phyloP scores from a whole-genome alignment of 1,140 invertebrate species.

The Gonioctena quinquepunctata region DNA sequence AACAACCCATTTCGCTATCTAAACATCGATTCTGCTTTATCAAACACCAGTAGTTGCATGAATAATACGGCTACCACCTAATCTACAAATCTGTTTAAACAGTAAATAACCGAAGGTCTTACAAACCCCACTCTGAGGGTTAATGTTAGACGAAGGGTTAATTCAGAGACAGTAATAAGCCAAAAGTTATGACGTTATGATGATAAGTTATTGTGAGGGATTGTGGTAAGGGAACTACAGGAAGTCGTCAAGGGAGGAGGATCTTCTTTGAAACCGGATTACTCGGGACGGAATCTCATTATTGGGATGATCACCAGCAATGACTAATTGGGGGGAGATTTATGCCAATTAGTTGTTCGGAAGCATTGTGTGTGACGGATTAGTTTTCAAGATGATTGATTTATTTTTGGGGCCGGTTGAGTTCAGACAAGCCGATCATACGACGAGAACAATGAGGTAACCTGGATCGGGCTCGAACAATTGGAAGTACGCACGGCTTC shows the following conservation, averaged over 20 bases:
- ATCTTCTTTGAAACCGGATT: constrained; percentile 15
- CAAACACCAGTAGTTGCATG: neutral
- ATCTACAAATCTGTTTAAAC: constrained; percentile 8
- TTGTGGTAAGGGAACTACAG: neutral
- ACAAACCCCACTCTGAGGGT: neutral
- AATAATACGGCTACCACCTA: neutral
- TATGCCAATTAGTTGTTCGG: constrained; percentile 8
- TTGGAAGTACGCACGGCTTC: too few species aligned
- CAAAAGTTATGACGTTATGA: constrained; percentile 16
- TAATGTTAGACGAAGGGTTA: constrained; percentile 15
- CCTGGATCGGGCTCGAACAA: too few species aligned
- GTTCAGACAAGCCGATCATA: neutral
- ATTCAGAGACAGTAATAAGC: constrained; percentile 18
- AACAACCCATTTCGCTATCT: neutral
- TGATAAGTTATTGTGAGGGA: constrained; percentile 14
- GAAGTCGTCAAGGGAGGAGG: neutral
- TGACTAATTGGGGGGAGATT: constrained; percentile 17
- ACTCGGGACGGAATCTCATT: constrained; percentile 13
- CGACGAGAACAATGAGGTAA: neutral
- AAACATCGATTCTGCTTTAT: neutral
- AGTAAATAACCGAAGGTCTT: constrained; percentile 1
- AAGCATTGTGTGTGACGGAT: constrained; percentile 9
- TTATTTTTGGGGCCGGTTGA: neutral
- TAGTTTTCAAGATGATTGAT: constrained; percentile 12
- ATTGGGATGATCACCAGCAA: constrained; percentile 9